Conservation (phyloP, 2,888 invertebrate genomes). For the Galerucella calmariensis region DNA sequence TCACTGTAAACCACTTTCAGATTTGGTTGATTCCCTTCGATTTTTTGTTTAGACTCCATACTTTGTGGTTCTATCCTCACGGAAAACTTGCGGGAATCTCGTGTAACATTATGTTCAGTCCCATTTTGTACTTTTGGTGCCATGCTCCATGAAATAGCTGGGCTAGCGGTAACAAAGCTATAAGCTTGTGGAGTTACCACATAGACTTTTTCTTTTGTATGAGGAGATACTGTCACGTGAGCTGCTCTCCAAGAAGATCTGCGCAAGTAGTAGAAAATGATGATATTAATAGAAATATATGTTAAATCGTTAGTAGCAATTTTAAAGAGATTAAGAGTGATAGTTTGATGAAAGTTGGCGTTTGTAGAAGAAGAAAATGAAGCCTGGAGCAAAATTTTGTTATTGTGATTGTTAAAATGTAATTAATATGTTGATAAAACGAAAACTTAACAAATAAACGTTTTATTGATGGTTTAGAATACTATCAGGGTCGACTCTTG, state of each 20-base stretch:
- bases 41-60: constrained; percentile 39
- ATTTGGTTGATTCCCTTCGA: constrained; percentile 45
- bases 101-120: constrained; percentile 44
- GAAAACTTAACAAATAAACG: no score
- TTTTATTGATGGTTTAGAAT: no score
- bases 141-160: constrained; percentile 56
- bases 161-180: constrained; percentile 59
- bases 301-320: no score
- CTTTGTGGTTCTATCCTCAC: constrained; percentile 52
- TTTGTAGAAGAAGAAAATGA: no score
- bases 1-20: constrained; percentile 63
- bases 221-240: constrained; percentile 78
- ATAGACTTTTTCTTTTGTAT: constrained; percentile 83
- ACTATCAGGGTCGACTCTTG: no score
- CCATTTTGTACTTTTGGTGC: constrained; percentile 60
- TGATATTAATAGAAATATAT: no score
- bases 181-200: constrained; percentile 83
- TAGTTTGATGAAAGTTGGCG: no score
- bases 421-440: no score
- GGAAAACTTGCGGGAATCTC: constrained; percentile 51
- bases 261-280: constrained; percentile 58
- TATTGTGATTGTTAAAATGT: no score
- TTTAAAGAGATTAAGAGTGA: no score
- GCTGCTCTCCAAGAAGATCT: constrained; percentile 72
- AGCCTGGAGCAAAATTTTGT: no score